Evolutionary conservation across 2,797 vertebrate genomes (phyloP).

Genomic region (Calcarius lapponicus): DNA sequence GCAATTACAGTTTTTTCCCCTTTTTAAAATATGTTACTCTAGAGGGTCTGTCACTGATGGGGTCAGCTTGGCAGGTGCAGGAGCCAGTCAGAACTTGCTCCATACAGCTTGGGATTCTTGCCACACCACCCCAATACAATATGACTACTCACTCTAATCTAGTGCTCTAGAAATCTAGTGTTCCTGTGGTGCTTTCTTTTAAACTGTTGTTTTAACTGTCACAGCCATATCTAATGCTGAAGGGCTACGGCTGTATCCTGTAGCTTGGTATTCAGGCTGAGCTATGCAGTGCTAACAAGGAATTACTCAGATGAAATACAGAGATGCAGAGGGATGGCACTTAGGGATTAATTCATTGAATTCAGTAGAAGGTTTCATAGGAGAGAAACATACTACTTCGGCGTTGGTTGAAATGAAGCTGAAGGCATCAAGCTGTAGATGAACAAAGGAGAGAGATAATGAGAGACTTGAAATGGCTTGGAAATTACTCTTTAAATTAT

Average conservation of each 20-base stretch:
- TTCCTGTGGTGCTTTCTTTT: background rate
- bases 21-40: rapidly evolving
- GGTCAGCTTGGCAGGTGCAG: background rate
- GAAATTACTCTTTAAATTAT: conserved; percentile 8
- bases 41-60: background rate
- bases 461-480: background rate
- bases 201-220: background rate
- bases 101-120: background rate
- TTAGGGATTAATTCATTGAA: background rate
- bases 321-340: background rate
- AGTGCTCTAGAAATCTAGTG: background rate
- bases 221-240: background rate
- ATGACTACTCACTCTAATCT: background rate
- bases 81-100: background rate
- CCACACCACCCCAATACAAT: background rate
- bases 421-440: background rate
- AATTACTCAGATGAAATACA: background rate
- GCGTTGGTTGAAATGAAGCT: background rate
- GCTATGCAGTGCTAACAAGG: background rate
- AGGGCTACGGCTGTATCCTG: background rate
- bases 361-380: background rate
- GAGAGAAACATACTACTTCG: background rate
- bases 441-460: background rate
- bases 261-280: background rate
- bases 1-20: background rate